Percentiles rank a stretch among this genome's conserved stretches.
Conservation (phyloP, 1,140 invertebrate species). For the Prorops nasuta region DNA sequence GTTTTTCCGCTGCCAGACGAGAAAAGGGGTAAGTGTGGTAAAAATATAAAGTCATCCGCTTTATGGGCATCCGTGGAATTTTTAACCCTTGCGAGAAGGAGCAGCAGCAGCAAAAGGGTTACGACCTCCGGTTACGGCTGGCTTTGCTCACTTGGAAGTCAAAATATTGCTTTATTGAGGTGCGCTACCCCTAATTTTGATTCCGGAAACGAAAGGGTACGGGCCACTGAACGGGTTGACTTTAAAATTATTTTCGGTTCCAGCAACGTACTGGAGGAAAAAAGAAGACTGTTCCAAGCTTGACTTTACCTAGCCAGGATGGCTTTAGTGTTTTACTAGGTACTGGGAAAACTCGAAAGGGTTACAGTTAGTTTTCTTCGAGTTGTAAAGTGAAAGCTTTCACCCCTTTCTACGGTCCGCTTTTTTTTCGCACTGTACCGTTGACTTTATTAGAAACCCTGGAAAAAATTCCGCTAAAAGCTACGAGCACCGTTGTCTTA, state of each 20-base stretch:
- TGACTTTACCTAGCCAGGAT: slow-evolving; percentile 3
- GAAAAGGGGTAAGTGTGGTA: slow-evolving; percentile 29
- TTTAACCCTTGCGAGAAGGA: slow-evolving; percentile 40
- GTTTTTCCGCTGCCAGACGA: slow-evolving; percentile 2
- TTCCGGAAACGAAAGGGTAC: slow-evolving; percentile 26
- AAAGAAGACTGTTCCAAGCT: slow-evolving; percentile 6
- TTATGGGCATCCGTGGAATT: slow-evolving; percentile 31
- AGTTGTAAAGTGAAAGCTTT: slow-evolving; percentile 18
- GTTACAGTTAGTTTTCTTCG: slow-evolving; percentile 22
- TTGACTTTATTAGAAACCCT: slow-evolving; percentile 12
- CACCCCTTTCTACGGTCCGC: background rate
- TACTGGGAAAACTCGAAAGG: slow-evolving; percentile 21
- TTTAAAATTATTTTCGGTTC: slow-evolving; percentile 1
- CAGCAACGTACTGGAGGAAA: slow-evolving; percentile 3
- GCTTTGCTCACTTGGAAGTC: slow-evolving; percentile 19
- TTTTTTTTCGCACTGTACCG: slow-evolving; percentile 6
- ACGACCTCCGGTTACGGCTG: background rate
- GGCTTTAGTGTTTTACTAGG: slow-evolving; percentile 35
- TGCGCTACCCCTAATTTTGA: slow-evolving; percentile 22
- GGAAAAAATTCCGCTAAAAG: slow-evolving; percentile 1
- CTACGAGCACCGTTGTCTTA: slow-evolving; percentile 9
- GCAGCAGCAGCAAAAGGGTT: slow-evolving; percentile 23
- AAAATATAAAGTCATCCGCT: slow-evolving; percentile 43
- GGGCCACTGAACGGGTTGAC: slow-evolving; percentile 34
- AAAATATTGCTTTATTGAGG: slow-evolving; percentile 52